phyloP scores from a whole-genome alignment of 2,888 invertebrate genomes.

The Poecilobothrus nobilitatus region DNA sequence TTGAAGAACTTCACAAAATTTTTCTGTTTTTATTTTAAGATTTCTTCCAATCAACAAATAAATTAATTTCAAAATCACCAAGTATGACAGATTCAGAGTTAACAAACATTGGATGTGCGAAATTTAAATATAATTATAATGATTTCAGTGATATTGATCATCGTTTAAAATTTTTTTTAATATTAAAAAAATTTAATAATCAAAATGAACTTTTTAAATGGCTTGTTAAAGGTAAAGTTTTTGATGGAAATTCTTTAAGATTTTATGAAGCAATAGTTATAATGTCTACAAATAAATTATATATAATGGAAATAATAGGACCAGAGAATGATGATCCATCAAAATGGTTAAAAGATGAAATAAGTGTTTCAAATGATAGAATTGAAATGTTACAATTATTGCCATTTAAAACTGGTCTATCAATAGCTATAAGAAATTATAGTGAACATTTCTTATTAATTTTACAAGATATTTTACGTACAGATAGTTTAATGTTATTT shows the following conservation, averaged over 20 bases:
- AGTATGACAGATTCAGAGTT: slow-evolving; percentile 27
- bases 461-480: slow-evolving; percentile 48
- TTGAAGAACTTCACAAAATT: neutral
- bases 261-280: slow-evolving; percentile 46
- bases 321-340: slow-evolving; percentile 47
- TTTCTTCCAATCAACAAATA: slow-evolving; percentile 46
- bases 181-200: slow-evolving; percentile 49
- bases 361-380: slow-evolving; percentile 45
- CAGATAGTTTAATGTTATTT: slow-evolving; percentile 46
- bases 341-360: slow-evolving; percentile 47
- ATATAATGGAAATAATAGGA: slow-evolving; percentile 46
- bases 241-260: slow-evolving; percentile 39
- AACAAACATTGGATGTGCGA: slow-evolving; percentile 27
- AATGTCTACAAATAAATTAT: slow-evolving; percentile 48
- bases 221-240: slow-evolving; percentile 46
- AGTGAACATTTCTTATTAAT: slow-evolving; percentile 39
- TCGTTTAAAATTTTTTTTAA: slow-evolving; percentile 51
- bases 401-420: slow-evolving; percentile 50
- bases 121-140: slow-evolving; percentile 48
- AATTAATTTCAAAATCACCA: slow-evolving; percentile 41
- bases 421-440: slow-evolving; percentile 44
- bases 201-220: slow-evolving; percentile 49
- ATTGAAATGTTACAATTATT: slow-evolving; percentile 45
- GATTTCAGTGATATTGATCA: slow-evolving; percentile 51
- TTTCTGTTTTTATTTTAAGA: slow-evolving; percentile 33